These are phyloP conservation scores for Caenorhabditis sulstoni DNA, from an alignment of 2,888 invertebrate species.

Conservation along the genomic window DNA sequence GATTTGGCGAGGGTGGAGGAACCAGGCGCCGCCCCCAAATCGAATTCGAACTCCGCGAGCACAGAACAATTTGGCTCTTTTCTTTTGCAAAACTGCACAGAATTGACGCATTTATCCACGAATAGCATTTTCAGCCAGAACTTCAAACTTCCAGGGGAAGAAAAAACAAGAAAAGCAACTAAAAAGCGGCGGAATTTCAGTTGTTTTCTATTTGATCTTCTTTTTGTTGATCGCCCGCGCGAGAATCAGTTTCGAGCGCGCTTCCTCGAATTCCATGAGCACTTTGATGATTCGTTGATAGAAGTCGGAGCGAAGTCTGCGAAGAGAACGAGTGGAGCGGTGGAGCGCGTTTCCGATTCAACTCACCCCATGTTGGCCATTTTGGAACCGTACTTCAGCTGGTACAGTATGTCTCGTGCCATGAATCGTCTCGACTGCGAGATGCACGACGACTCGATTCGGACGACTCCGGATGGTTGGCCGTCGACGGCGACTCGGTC, in stretches of 20 bases:
- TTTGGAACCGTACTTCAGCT: constrained; percentile 65
- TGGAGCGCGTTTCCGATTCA: neutral
- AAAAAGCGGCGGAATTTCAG: neutral
- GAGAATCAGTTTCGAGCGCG: constrained; percentile 66
- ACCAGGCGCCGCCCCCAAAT: constrained; percentile 14
- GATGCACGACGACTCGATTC: constrained; percentile 44
- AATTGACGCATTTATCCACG: neutral
- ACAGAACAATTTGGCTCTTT: constrained; percentile 9
- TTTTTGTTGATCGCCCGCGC: constrained; percentile 57
- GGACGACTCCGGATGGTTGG: constrained; percentile 63
- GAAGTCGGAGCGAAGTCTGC: constrained; percentile 67
- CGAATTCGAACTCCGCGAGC: constrained; percentile 1
- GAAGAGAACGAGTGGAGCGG: too few species aligned
- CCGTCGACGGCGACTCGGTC: constrained; percentile 20
- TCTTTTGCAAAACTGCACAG: constrained; percentile 2
- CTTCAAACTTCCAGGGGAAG: neutral
- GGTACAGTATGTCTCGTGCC: constrained; percentile 63
- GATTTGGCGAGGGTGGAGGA: constrained; percentile 42
- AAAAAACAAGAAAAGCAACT: constrained; percentile 1
- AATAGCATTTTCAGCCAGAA: constrained; percentile 5
- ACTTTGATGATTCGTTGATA: constrained; percentile 75
- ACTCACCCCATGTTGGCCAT: constrained; percentile 69
- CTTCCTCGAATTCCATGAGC: constrained; percentile 74
- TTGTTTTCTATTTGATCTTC: constrained; percentile 15
- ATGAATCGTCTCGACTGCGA: constrained; percentile 66